phyloP scores from a whole-genome alignment of 2,888 invertebrate genomes.

The Drosophila dives region DNA sequence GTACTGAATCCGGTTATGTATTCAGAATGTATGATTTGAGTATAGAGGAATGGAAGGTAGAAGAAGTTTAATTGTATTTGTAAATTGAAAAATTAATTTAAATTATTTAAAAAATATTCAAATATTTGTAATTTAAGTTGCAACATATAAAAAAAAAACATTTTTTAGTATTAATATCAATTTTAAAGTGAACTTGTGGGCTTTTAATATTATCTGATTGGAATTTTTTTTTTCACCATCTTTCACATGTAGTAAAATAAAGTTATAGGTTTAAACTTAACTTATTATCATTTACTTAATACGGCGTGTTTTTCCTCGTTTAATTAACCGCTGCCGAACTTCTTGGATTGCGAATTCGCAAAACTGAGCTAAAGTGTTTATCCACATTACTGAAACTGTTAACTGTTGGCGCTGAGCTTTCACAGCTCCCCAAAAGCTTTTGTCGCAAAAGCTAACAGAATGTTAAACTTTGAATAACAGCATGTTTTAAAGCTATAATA shows the following conservation, averaged over 20 bases:
- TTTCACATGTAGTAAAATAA: constrained; percentile 13
- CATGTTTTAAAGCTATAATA: background rate
- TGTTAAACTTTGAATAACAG: background rate
- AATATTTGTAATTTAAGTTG: too few relatives aligned
- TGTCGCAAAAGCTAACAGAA: constrained; percentile 3
- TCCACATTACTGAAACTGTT: constrained; percentile 18
- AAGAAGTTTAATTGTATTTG: background rate
- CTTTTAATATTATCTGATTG: background rate
- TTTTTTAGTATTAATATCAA: background rate
- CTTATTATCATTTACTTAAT: constrained; percentile 39
- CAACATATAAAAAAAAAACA: background rate
- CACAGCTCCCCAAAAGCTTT: constrained; percentile 10
- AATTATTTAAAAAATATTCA: background rate
- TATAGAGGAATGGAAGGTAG: background rate
- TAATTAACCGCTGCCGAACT: constrained; percentile 41
- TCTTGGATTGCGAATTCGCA: constrained; percentile 33
- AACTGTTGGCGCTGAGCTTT: constrained; percentile 15
- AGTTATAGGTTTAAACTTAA: constrained; percentile 30
- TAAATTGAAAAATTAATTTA: background rate
- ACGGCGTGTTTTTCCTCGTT: constrained; percentile 25
- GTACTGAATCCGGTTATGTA: fast-evolving
- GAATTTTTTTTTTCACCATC: background rate
- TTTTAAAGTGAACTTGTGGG: background rate
- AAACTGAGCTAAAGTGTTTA: constrained; percentile 7
- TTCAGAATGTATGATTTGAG: background rate